Base-by-base conservation (phyloP, 2,888 invertebrate species). In the Pheosia gnoma region DNA sequence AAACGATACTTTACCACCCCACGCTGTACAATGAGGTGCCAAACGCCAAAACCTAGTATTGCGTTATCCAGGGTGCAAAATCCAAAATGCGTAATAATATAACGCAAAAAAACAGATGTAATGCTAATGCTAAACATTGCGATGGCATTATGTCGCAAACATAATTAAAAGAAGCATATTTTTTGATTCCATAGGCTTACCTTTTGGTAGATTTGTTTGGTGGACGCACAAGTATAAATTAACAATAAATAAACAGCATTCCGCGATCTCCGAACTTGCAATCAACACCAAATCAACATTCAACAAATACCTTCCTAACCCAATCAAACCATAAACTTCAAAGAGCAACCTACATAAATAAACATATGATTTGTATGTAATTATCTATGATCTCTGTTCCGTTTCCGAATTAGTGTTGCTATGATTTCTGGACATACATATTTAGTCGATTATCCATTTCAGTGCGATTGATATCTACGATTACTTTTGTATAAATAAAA, bases 191-290 rank as follows among this genome's bases (percentile, higher is more conserved):
- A 61, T 72, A 59, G 58, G 83, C 90, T 90, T 72, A 92, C 92
- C 87, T 89, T 86, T 70, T 61, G 65, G 71, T 72, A 77, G 73
- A 78, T 77, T 80, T 75, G 81, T 81, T 85, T 83, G 78, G 81
- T 80, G 78, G 72, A 83, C 74, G 80, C 88, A 90, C 89, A 85
- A 84, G 82, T 85, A 87, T 75, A 83, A 88, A 87, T 86, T 81
- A 90, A 90, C 85, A 89, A 83, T 85, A 89, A 88, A 91, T 85
- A 89, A 90, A 91, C 89, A 89, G 90, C 92, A 93, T 92, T 91
- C 88, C 92, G 87, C 87, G 82, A 88, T 84, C 87, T 86, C 86
- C 81, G 86, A 85, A 85, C 85, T 88, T 83, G 84, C 74, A 80
- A 84, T 84, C 80, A 85, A 83, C 77, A 84, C 82, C 74, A 65